Base-by-base conservation (phyloP, 2,888 invertebrate genomes). In the Cheilosia soror region DNA sequence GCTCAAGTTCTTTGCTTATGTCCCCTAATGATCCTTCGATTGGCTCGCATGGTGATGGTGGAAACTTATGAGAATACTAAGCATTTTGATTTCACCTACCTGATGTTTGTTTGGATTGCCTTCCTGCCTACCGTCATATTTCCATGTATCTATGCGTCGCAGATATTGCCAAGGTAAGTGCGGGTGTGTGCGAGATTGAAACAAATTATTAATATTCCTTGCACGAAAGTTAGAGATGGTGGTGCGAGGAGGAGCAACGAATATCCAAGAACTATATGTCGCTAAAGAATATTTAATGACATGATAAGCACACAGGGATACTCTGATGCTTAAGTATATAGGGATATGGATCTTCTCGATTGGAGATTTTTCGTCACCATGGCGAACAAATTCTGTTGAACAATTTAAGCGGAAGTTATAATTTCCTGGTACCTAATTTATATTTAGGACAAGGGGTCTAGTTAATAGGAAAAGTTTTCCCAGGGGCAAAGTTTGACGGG, bases 1-100 rank as follows among this genome's bases (percentile, higher is more conserved):
- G 91, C 94, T 33, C 96, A 95, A 89, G 95, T 94, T 20, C 93
- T 95, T 72, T 95, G 95, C 88, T 91, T 95, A 88, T 95, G 95
- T 88, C 96, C 96, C 0, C 90, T 96, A 87, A 95, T 95, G 94
- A 92, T 93, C 53, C 91, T 94, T 89, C 93, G 94, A 84, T 92
- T 96, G 55, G 95, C 95, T 0, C 93, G 94, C 62, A 93, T 95
- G 88, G 94, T 95, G 51, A 92, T 95, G 58, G 93, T 93, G 69
- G 96, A 96, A 90, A 95, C 95, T 0, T 95, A 95, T 89, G 95
- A 95, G 83, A 96, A 95, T 90, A 93, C 93, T 58, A 94, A 93
- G 44, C 94, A 95, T 88, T 94, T 95, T 86, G 96, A 96, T 89
- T 93, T 96, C 65, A 94, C 94, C 2, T 96, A 94, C 90, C 93